These are phyloP conservation scores for Hyperoplus lanceolatus DNA, from an alignment of 2,797 vertebrate species.

Conservation along the genomic window DNA sequence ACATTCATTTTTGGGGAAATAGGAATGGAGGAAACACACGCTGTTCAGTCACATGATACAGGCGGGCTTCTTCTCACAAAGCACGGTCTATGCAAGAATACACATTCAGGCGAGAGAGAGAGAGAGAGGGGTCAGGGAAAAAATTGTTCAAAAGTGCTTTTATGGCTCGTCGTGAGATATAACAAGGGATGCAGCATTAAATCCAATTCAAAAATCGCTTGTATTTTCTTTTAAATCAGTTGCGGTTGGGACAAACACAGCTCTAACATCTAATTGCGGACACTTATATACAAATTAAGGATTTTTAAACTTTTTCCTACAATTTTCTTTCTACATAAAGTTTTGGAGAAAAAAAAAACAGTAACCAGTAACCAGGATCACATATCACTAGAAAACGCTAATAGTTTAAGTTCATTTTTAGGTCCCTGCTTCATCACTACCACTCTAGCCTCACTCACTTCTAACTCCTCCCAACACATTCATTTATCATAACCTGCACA, in stretches of 20 bases:
- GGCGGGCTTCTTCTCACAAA: slow-evolving; percentile 59
- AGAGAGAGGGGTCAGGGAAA: slow-evolving; percentile 58
- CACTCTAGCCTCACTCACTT: slow-evolving; percentile 57
- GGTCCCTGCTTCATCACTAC: slow-evolving; percentile 51
- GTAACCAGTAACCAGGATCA: slow-evolving; percentile 36
- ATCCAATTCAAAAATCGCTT: slow-evolving; percentile 49
- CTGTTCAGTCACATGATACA: slow-evolving; percentile 54
- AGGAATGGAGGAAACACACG: slow-evolving; percentile 15
- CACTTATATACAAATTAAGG: slow-evolving; percentile 51
- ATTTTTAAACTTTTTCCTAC: slow-evolving; percentile 46
- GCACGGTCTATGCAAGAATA: slow-evolving; percentile 57
- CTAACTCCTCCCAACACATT: slow-evolving; percentile 68
- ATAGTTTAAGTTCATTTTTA: slow-evolving; percentile 22
- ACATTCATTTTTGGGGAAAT: slow-evolving; percentile 73
- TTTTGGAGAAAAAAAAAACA: slow-evolving; percentile 3
- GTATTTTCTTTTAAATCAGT: slow-evolving; percentile 24
- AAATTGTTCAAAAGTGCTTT: slow-evolving; percentile 80
- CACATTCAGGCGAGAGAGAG: slow-evolving; percentile 79
- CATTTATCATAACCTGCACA: slow-evolving; percentile 67
- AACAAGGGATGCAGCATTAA: slow-evolving; percentile 48
- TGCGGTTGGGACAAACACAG: slow-evolving; percentile 35
- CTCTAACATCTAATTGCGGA: slow-evolving; percentile 37
- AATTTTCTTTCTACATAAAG: slow-evolving; percentile 27
- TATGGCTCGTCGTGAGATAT: slow-evolving; percentile 65
- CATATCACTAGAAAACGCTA: slow-evolving; percentile 42